phyloP scores from a whole-genome alignment of 2,888 invertebrate species.

The Pandemis cinnamomeana region DNA sequence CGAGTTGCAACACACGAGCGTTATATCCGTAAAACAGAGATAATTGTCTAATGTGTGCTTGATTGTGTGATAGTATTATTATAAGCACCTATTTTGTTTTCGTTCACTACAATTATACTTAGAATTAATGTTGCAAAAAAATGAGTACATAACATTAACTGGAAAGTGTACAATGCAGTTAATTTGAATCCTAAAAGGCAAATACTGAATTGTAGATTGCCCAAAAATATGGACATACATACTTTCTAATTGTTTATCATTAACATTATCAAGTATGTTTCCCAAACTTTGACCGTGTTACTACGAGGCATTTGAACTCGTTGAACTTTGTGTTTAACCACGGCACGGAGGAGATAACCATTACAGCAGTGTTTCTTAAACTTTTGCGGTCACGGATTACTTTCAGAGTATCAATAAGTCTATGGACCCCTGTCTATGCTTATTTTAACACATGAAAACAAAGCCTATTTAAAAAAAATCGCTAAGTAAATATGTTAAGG shows the following conservation, averaged over 20 bases:
- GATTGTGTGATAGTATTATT: constrained; percentile 57
- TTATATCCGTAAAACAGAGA: constrained; percentile 47
- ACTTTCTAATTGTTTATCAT: neutral
- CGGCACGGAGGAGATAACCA: no score
- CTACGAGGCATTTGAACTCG: neutral
- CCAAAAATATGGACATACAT: neutral
- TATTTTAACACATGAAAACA: no score
- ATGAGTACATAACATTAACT: neutral
- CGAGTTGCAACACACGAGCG: constrained; percentile 13
- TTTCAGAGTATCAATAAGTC: no score
- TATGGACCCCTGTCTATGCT: no score
- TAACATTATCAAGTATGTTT: neutral
- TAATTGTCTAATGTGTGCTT: constrained; percentile 54
- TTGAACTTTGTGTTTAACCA: no score
- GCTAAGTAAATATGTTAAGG: no score
- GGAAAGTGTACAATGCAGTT: neutral
- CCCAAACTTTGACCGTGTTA: neutral
- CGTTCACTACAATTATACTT: neutral
- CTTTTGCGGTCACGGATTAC: no score
- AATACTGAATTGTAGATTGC: neutral
- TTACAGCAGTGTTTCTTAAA: no score
- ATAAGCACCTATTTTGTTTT: constrained; percentile 32
- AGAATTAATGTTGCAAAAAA: neutral
- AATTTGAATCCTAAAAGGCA: neutral
- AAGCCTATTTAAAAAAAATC: no score